Evolutionary conservation across 2,797 vertebrate species (phyloP).

Genomic region (Arnoldichthys spilopterus): DNA sequence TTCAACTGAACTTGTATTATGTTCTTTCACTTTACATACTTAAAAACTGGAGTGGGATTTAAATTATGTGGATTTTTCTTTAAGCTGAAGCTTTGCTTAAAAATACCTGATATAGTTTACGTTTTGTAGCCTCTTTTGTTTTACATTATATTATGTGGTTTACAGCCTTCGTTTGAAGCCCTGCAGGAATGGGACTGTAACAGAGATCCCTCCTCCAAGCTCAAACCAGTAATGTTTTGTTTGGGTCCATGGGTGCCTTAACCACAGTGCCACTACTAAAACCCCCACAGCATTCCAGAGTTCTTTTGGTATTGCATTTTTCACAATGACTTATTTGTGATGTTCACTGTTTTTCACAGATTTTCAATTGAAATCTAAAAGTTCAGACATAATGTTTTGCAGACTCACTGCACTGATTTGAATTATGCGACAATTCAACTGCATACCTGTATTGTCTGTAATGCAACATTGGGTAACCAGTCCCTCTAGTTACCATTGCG

Average conservation of each 20-base stretch:
- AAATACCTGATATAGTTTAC: background rate
- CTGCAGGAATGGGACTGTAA: background rate
- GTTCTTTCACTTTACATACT: background rate
- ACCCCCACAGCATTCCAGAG: background rate
- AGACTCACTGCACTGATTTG: background rate
- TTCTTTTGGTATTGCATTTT: background rate
- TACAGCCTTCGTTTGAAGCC: slow-evolving; percentile 10
- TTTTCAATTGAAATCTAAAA: background rate
- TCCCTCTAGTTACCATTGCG: too few relatives aligned
- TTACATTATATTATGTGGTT: background rate
- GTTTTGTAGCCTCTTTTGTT: too few relatives aligned
- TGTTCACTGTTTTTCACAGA: background rate
- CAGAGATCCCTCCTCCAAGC: slow-evolving; percentile 10
- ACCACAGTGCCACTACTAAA: background rate
- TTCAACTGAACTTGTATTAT: too few relatives aligned
- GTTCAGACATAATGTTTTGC: background rate
- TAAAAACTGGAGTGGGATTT: background rate
- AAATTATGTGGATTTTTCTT: background rate
- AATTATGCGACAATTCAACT: background rate
- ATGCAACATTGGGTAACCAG: too few relatives aligned
- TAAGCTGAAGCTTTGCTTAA: background rate
- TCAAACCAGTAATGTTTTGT: slow-evolving; percentile 16
- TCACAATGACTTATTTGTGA: background rate
- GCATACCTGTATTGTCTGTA: background rate
- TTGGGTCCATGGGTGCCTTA: slow-evolving; percentile 5